Evolutionary conservation across 2,797 vertebrate genomes (phyloP).

Genomic region (Chaunax sp.): DNA sequence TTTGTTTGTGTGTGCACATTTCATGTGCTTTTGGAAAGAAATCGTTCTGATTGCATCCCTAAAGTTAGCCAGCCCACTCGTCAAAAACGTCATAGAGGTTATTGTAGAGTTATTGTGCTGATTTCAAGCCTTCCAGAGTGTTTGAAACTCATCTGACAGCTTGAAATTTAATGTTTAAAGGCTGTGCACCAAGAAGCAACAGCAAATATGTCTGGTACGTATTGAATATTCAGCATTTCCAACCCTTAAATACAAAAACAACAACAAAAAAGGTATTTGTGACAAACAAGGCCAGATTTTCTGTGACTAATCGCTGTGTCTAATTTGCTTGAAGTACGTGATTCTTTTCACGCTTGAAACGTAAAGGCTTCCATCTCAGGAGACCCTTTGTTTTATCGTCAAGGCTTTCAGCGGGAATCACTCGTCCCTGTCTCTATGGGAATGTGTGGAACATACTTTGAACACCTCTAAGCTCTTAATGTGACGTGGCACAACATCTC

Average conservation of each 20-base stretch:
- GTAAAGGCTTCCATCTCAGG: slow-evolving; percentile 64
- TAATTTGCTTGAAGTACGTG: slow-evolving; percentile 75
- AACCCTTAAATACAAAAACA: neutral
- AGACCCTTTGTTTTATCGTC: slow-evolving; percentile 71
- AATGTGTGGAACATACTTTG: slow-evolving; percentile 59
- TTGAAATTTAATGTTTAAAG: slow-evolving; percentile 42
- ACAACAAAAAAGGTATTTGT: slow-evolving; percentile 16
- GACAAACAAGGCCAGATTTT: slow-evolving; percentile 35
- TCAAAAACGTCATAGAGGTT: slow-evolving; percentile 4
- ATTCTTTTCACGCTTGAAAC: slow-evolving; percentile 70
- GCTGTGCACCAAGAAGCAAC: slow-evolving; percentile 30
- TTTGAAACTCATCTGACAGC: slow-evolving; percentile 7
- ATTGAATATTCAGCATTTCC: neutral
- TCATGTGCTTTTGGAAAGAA: slow-evolving; percentile 31
- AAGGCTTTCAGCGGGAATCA: slow-evolving; percentile 61
- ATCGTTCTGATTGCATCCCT: slow-evolving; percentile 24
- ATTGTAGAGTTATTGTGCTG: neutral
- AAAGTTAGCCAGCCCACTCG: neutral
- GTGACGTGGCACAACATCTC: slow-evolving; percentile 54
- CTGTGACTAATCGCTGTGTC: slow-evolving; percentile 72
- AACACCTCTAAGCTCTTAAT: slow-evolving; percentile 59
- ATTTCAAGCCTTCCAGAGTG: neutral
- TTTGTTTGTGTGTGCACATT: slow-evolving; percentile 31
- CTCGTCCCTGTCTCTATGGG: slow-evolving; percentile 56
- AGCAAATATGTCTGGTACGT: slow-evolving; percentile 1